These are phyloP conservation scores for Salarias fasciatus DNA, from an alignment of 2,797 vertebrate genomes.

Conservation along the genomic window DNA sequence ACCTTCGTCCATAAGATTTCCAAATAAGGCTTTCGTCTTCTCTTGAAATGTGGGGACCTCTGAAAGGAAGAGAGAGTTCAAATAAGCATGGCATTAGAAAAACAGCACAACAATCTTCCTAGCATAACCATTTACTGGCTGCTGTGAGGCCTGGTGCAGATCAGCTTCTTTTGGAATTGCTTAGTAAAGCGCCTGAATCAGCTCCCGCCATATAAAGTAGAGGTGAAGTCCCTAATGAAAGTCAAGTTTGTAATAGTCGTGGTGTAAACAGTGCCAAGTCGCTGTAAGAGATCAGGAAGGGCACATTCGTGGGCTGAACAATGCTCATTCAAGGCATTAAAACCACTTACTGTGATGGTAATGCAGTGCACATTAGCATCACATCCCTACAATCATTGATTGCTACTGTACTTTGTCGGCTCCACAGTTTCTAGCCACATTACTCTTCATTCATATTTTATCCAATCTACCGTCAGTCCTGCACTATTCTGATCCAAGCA, in stretches of 20 bases:
- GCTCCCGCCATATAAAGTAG: too few species aligned
- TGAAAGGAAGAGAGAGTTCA: conserved; percentile 59
- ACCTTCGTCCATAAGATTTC: conserved; percentile 91
- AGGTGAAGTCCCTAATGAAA: too few species aligned
- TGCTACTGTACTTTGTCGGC: conserved; percentile 3
- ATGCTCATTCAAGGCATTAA: conserved; percentile 22
- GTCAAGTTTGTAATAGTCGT: too few species aligned
- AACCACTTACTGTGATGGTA: conserved; percentile 44
- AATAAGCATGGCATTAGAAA: background rate
- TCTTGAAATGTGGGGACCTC: conserved; percentile 86
- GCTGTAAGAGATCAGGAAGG: conserved; percentile 3
- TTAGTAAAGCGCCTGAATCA: too few species aligned
- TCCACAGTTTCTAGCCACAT: background rate
- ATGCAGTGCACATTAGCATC: conserved; percentile 43
- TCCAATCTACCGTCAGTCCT: background rate
- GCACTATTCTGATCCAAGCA: too few species aligned
- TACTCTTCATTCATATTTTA: conserved; percentile 50
- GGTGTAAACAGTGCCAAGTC: too few species aligned
- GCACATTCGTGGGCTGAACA: background rate
- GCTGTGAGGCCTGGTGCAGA: too few species aligned
- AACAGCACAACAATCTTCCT: too few species aligned
- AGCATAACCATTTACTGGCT: too few species aligned
- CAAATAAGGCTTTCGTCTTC: conserved; percentile 84
- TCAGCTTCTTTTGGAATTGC: too few species aligned
- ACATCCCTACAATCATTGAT: conserved; percentile 32